Evolutionary conservation across 35 echinoderm and acorn worm genomes (phyloP).

Genomic region (Chiridota heheva): DNA sequence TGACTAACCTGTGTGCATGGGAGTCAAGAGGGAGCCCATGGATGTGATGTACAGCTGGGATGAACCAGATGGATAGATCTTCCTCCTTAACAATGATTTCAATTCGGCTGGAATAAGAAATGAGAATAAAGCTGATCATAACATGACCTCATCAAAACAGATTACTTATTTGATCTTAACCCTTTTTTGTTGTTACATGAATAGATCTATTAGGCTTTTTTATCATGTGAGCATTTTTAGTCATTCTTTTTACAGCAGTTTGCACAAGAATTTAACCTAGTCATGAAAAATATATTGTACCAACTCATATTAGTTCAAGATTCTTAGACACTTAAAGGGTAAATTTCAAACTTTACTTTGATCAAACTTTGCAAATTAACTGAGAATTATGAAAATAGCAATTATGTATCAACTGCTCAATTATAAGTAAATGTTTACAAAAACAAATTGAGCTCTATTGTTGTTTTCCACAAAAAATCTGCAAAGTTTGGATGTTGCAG

Average conservation of each 20-base stretch:
- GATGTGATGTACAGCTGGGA: conserved; percentile 76
- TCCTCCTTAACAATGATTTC: conserved; percentile 65
- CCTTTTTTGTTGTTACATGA: neutral
- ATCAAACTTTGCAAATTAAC: no score
- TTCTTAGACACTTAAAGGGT: neutral
- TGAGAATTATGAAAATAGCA: no score
- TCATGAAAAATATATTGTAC: neutral
- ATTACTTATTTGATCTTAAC: neutral
- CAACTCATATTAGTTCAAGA: no score
- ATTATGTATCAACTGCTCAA: no score
- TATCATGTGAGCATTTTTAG: no score
- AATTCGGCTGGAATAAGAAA: conserved; percentile 51
- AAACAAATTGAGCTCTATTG: no score
- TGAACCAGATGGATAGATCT: conserved; percentile 66
- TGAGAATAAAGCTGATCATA: neutral
- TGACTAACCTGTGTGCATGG: conserved; percentile 61
- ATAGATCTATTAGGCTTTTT: neutral
- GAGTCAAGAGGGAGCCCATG: conserved; percentile 42
- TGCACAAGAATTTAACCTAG: neutral
- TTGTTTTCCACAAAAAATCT: no score
- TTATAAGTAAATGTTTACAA: no score
- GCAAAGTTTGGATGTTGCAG: no score
- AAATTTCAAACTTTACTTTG: no score
- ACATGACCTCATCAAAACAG: neutral
- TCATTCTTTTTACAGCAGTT: neutral